Conservation (phyloP, 2,113 vertebrate genomes). For the Albula glossodonta region DNA sequence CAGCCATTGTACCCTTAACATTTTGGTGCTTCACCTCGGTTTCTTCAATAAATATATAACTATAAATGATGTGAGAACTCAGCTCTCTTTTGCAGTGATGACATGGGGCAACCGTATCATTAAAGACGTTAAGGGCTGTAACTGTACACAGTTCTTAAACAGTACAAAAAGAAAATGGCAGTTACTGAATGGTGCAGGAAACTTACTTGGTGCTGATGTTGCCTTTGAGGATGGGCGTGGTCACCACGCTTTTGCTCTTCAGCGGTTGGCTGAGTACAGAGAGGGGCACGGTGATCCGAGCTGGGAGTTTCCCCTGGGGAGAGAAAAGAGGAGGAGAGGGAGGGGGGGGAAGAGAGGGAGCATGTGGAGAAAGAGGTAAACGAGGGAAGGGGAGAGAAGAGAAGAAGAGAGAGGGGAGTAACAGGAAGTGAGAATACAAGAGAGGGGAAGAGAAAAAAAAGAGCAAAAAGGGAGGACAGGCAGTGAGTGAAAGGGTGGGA, state of each 20-base stretch:
- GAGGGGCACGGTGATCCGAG: slow-evolving; percentile 90
- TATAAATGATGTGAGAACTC: too few species aligned
- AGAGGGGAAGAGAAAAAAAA: neutral
- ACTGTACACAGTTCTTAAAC: neutral
- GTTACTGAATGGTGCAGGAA: neutral
- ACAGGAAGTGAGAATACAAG: neutral
- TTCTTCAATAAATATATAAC: too few species aligned
- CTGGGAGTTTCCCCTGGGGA: slow-evolving; percentile 86
- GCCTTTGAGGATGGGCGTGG: slow-evolving; percentile 91
- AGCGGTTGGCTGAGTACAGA: slow-evolving; percentile 95
- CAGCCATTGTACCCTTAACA: too few species aligned
- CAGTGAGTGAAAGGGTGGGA: neutral
- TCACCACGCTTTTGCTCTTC: slow-evolving; percentile 91
- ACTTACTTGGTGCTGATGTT: slow-evolving; percentile 92
- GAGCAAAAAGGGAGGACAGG: neutral
- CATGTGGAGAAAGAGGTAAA: neutral
- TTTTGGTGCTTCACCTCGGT: too few species aligned
- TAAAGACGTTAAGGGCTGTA: neutral
- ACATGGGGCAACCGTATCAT: neutral
- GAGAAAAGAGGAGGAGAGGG: neutral
- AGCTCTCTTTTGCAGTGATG: too few species aligned
- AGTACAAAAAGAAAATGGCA: neutral
- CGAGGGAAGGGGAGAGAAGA: neutral
- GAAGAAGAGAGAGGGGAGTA: neutral
- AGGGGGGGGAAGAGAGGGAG: neutral